phyloP scores from a whole-genome alignment of 2,797 vertebrate species.

The Etheostoma nigrum region DNA sequence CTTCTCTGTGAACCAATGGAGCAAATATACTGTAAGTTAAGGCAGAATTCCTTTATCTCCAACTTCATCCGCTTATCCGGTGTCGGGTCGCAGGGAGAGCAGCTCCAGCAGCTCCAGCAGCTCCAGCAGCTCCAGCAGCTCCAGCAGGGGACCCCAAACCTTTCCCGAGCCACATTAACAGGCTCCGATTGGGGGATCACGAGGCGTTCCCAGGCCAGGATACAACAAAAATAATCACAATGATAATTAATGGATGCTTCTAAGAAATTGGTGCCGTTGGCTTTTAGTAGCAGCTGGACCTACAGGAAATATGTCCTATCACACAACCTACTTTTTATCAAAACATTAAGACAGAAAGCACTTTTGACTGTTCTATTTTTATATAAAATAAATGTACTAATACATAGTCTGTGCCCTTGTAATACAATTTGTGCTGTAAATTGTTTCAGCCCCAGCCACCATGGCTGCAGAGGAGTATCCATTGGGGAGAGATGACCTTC shows the following conservation, averaged over 20 bases:
- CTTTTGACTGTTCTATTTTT: constrained; percentile 42
- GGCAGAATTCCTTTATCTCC: neutral
- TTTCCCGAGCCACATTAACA: too few species aligned
- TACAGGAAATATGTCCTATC: constrained; percentile 9
- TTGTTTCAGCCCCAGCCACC: constrained; percentile 54
- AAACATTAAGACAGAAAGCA: constrained; percentile 12
- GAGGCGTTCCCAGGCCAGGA: neutral
- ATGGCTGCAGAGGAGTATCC: constrained; percentile 59
- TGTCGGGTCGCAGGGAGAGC: too few species aligned
- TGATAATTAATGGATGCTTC: neutral
- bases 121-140: too few species aligned
- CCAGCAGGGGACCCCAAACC: too few species aligned
- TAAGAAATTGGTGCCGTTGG: neutral
- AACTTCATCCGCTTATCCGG: too few species aligned
- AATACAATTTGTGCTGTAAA: constrained; percentile 65
- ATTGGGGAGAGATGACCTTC: constrained; percentile 75
- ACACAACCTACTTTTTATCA: neutral
- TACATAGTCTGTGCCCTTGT: constrained; percentile 32
- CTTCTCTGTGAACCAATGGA: neutral
- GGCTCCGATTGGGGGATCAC: too few species aligned
- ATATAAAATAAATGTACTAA: constrained; percentile 20
- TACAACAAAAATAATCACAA: neutral
- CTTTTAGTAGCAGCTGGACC: neutral
- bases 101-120: too few species aligned
- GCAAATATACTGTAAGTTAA: neutral